These are phyloP conservation scores for Egretta garzetta DNA, from an alignment of 2,113 vertebrate genomes.

Conservation along the genomic window DNA sequence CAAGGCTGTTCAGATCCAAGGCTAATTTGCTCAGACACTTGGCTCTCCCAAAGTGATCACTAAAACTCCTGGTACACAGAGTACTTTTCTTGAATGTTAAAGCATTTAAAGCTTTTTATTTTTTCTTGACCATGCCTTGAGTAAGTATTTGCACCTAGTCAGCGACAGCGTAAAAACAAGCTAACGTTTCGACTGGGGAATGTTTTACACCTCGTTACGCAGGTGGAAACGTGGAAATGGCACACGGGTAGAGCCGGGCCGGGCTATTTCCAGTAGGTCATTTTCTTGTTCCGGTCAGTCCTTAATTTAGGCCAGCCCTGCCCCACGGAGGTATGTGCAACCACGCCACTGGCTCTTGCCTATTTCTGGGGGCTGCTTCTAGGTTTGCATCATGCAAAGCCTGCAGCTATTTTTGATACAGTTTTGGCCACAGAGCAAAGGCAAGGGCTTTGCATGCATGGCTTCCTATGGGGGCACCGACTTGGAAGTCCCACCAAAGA, in stretches of 20 bases:
- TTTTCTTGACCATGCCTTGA: background rate
- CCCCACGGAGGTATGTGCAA: background rate
- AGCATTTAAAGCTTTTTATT: background rate
- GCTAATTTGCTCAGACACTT: constrained; percentile 62
- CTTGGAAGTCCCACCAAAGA: background rate
- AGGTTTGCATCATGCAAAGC: background rate
- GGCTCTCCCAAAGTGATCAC: constrained; percentile 44
- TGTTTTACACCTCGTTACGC: background rate
- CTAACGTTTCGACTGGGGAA: background rate
- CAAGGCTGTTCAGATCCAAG: constrained; percentile 47
- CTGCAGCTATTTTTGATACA: background rate
- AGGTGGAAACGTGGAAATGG: constrained; percentile 12
- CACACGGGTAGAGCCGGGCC: background rate
- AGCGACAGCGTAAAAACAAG: background rate
- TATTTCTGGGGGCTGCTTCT: constrained; percentile 22
- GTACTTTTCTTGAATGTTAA: constrained; percentile 60
- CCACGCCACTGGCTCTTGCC: background rate
- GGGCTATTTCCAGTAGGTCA: constrained; percentile 22
- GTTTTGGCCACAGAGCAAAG: background rate
- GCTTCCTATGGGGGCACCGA: background rate
- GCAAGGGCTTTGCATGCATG: background rate
- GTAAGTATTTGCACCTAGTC: constrained; percentile 31
- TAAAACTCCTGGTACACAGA: constrained; percentile 54
- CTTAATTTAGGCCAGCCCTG: constrained; percentile 33
- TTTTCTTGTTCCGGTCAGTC: background rate